Evolutionary conservation across 2,888 invertebrate species (phyloP), one percentile per base, ranked within the genome.

Genomic region (Dynastes hyllus): DNA sequence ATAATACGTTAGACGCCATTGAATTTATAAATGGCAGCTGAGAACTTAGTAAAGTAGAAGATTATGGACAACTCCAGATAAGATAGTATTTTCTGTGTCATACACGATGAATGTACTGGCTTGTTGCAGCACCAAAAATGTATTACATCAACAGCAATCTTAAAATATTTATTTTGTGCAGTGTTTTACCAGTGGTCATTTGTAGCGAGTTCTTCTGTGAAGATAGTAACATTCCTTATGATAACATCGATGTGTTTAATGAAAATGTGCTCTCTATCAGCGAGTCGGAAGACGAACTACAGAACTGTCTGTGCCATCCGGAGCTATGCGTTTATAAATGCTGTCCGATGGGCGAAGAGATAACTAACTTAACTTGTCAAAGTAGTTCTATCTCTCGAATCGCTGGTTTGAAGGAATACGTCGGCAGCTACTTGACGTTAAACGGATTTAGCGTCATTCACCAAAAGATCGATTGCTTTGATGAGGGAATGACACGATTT

Each of bases 381-480:
- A 27, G 32, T 11, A 37, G 40, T 13, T 5, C 45, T 22, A 13
- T 8, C 5, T 1, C 58, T 29, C 16, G 45, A 58, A 73, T 73
- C 3, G 11, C 55, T 16, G 76, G 58, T 32, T 58, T 79, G 22
- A 75, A 76, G 32, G 50, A 50, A 29, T 80, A 58, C 32, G 78
- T 77, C n/a, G 45, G n/a, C 2, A 22, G 16, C 29, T 37, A 73
- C 8, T 50, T 78, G 27, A 67, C 22, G 2, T 16, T 78, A 27
- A 32, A 16, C 22, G 27, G 45, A 29, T 71, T 75, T 27, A 45
- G 67, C 13, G n/a, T 80, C 16, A 58, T 80, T 22, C 73, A 80
- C 37, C 51, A 37, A 32, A 71, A 61, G 4, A 78, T 80, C 16
- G 69, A 75, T 13, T 80, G 80, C 40, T 77, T 80, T 9, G 77